phyloP scores from a whole-genome alignment of 2,113 vertebrate genomes.

The Lycocorax pyrrhopterus region DNA sequence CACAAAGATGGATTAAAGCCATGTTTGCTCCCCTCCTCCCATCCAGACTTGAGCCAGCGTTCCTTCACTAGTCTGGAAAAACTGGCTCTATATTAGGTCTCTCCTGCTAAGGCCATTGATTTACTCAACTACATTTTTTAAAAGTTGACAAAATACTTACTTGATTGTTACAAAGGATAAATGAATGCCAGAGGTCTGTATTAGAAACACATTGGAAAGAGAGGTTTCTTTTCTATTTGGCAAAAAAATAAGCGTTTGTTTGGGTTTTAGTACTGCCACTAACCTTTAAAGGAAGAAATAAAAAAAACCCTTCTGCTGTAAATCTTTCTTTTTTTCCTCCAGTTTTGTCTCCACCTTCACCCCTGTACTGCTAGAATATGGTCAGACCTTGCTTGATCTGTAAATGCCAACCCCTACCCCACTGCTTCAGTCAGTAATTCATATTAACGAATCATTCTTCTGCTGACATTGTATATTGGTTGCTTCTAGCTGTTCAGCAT shows the following conservation, averaged over 20 bases:
- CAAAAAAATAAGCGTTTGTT: constrained; percentile 1
- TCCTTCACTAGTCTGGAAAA: constrained; percentile 46
- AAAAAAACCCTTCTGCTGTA: background rate
- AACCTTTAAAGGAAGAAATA: background rate
- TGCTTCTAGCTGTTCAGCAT: background rate
- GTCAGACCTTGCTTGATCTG: background rate
- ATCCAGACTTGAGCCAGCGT: constrained; percentile 9
- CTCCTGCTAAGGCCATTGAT: constrained; percentile 59
- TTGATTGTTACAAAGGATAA: constrained; percentile 48
- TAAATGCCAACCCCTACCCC: background rate
- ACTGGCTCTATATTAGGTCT: constrained; percentile 33
- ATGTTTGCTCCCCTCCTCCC: constrained; percentile 53
- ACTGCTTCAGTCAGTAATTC: background rate
- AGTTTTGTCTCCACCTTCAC: background rate
- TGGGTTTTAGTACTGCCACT: background rate
- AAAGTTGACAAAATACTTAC: constrained; percentile 45
- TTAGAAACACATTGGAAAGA: constrained; percentile 56
- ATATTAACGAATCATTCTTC: background rate
- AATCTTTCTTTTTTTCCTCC: background rate
- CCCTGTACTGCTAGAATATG: background rate
- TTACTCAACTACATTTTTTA: constrained; percentile 41
- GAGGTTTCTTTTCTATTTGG: constrained; percentile 5
- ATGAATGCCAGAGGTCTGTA: constrained; percentile 47
- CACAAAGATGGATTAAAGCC: constrained; percentile 56
- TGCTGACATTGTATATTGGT: background rate